Base-by-base conservation (phyloP, 1,140 invertebrate species). In the Cotesia glomerata region DNA sequence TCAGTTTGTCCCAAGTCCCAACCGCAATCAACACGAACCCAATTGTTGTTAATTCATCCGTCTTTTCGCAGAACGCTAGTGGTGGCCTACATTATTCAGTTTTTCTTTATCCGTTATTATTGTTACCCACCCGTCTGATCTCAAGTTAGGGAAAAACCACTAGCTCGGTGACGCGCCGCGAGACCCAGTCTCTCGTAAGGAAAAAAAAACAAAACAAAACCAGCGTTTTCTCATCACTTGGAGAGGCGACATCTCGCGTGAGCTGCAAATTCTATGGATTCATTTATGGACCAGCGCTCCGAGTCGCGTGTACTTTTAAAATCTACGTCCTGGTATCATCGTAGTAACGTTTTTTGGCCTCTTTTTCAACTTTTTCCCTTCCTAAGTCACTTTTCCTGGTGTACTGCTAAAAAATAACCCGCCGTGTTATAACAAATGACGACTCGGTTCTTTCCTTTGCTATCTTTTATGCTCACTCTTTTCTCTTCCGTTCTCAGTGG, bases 371-470 rank as follows among this genome's bases (percentile, higher is more conserved):
- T 76, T 75, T 74, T 76, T 76, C 71, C 77, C 75, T 74, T 74
- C 75, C 76, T 70, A 2, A 26, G 26, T 26, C 39, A 61, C 56
- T 39, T 9, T 8, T 18, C 61, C 11, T 18, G 8, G 36, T 36
- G 18, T 61, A 45, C 39, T 45, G 7, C 2, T 45, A 45, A 45
- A 45, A 45, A 45, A 45, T 45, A 68, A 18, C 75, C 71, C 63
- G 64, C n/a, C 54, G 69, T 72, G 52, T 74, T 74, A 80, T 86
- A 80, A 86, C 79, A 83, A 85, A 85, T 79, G 83, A 81, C 67
- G 56, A 14, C 36, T 59, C 77, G 74, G 56, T 74, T 35, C 73
- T 75, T 75, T 74, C 16, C 72, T 63, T 73, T 59, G 61, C 66
- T 71, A 73, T 78, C 73, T 45, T 39, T 35, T 64, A 64, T 34